These are phyloP conservation scores for Mythimna albipuncta DNA, from an alignment of 2,888 invertebrate genomes.

Conservation along the genomic window DNA sequence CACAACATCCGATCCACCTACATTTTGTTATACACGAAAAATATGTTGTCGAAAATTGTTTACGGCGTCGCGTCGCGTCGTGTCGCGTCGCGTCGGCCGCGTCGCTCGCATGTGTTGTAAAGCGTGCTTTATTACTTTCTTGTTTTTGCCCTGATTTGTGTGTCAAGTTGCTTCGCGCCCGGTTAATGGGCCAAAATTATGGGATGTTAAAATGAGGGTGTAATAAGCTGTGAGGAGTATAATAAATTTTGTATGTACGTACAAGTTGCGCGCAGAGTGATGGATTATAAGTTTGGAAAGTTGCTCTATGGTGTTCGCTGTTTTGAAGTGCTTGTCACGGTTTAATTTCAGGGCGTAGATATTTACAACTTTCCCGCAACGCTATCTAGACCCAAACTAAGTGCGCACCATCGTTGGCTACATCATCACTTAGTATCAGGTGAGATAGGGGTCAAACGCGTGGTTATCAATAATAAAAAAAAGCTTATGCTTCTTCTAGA, in stretches of 20 bases:
- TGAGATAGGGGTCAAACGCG: too few species aligned
- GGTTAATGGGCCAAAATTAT: slow-evolving; percentile 50
- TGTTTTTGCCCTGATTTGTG: slow-evolving; percentile 55
- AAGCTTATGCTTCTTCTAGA: too few species aligned
- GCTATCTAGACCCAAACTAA: too few species aligned
- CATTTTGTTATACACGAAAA: slow-evolving; percentile 70
- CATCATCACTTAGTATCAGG: too few species aligned
- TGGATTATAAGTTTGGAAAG: slow-evolving; percentile 24
- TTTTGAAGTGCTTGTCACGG: slow-evolving; percentile 20
- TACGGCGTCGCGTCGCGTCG: slow-evolving; percentile 55
- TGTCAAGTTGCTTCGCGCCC: slow-evolving; percentile 37
- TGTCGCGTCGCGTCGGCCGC: slow-evolving; percentile 30
- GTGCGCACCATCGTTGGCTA: too few species aligned
- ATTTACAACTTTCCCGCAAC: too few species aligned
- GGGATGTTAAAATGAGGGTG: slow-evolving; percentile 39
- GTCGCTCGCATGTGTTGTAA: slow-evolving; percentile 53
- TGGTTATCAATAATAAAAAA: too few species aligned
- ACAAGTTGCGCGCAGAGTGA: slow-evolving; percentile 17
- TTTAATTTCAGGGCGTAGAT: not conserved
- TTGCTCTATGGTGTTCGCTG: not conserved
- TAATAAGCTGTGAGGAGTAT: slow-evolving; percentile 28
- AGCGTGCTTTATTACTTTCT: slow-evolving; percentile 54
- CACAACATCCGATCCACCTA: slow-evolving; percentile 51
- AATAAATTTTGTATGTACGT: slow-evolving; percentile 21
- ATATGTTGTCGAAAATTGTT: slow-evolving; percentile 74